Percentiles rank a stretch among this genome's conserved stretches.
phyloP scores from a whole-genome alignment of 2,888 invertebrate species.

The Leptura quadrifasciata region DNA sequence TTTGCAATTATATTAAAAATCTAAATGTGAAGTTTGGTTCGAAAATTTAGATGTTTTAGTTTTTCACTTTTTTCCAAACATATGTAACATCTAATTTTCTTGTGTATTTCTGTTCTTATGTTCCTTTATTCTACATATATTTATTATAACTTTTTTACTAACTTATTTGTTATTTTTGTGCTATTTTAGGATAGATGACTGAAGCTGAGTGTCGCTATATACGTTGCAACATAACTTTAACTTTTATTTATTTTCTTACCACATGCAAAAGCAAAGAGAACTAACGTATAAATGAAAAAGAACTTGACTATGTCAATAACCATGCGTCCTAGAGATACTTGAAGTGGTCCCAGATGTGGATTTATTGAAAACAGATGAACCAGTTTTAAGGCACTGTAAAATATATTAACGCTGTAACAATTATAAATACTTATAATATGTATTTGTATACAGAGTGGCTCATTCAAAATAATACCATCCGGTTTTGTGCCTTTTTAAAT shows the following conservation, averaged over 20 bases:
- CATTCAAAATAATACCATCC: no score
- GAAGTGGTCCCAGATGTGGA: constrained; percentile 94
- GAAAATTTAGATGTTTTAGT: no score
- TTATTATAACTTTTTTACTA: no score
- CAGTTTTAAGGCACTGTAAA: constrained; percentile 88
- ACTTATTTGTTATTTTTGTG: background rate
- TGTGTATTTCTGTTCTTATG: no score
- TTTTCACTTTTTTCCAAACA: no score
- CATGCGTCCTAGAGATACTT: constrained; percentile 97
- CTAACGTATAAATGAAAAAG: constrained; percentile 94
- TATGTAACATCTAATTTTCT: no score
- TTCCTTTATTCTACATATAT: no score
- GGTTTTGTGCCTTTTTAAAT: no score
- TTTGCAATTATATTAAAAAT: no score
- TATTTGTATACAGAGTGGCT: no score
- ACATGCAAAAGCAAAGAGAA: constrained; percentile 96
- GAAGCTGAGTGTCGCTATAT: background rate
- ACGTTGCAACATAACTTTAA: background rate
- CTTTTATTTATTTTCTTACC: constrained; percentile 77
- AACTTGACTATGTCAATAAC: constrained; percentile 96
- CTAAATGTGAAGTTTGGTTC: no score
- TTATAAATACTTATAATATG: no score
- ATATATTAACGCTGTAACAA: constrained; percentile 6
- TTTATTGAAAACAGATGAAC: constrained; percentile 98
- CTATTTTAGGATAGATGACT: background rate